These are phyloP conservation scores for pig (Sus scrofa) DNA, from an alignment of 2,113 vertebrate species.

Conservation along the genomic window DNA sequence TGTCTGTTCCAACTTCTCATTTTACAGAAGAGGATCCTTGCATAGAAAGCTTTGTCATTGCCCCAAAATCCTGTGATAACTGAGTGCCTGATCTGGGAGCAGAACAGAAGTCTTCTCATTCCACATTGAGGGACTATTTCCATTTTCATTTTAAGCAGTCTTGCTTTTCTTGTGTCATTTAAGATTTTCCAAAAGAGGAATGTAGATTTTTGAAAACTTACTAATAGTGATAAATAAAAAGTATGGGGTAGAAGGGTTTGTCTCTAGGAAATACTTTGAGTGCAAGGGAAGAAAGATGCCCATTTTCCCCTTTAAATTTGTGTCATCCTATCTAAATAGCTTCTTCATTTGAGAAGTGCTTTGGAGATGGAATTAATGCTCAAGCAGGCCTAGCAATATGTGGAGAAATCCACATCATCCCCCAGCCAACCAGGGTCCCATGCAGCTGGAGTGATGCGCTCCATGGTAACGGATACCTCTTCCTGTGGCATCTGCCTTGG, in stretches of 20 bases:
- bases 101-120: neutral
- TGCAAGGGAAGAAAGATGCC: neutral
- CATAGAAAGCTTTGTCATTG: neutral
- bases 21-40: neutral
- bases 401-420: neutral
- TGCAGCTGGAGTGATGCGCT: neutral
- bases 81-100: neutral
- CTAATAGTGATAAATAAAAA: neutral
- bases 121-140: neutral
- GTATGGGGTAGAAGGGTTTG: neutral
- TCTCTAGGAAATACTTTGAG: neutral
- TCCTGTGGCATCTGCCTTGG: neutral
- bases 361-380: neutral
- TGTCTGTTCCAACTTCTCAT: neutral
- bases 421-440: neutral
- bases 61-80: neutral
- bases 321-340: neutral
- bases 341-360: neutral
- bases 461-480: rapidly evolving
- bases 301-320: neutral
- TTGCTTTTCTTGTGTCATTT: neutral
- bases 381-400: neutral
- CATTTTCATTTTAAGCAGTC: neutral
- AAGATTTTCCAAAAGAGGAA: neutral
- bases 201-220: neutral